Conservation (phyloP, 2,888 invertebrate species). For the Agrypnus murinus region DNA sequence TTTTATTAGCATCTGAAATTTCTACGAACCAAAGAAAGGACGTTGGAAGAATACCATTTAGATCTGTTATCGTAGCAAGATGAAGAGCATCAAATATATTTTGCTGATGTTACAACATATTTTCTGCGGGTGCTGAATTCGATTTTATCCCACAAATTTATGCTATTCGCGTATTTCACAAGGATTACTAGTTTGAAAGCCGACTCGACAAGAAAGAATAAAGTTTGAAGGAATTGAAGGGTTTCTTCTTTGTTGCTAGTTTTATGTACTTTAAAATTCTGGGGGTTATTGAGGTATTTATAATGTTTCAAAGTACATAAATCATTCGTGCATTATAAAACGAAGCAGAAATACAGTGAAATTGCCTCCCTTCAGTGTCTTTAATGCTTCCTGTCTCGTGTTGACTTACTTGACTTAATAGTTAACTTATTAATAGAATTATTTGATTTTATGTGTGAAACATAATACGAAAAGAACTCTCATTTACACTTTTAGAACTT, state of each 20-base stretch:
- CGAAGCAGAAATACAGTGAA: neutral
- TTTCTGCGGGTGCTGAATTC: slow-evolving; percentile 60
- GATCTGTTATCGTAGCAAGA: slow-evolving; percentile 57
- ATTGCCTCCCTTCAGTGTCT: neutral
- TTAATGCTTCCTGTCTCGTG: neutral
- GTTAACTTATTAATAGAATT: neutral
- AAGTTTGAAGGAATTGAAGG: slow-evolving; percentile 51
- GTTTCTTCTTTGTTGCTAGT: slow-evolving; percentile 48
- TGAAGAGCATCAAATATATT: slow-evolving; percentile 59
- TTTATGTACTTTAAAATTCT: slow-evolving; percentile 50
- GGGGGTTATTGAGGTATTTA: slow-evolving; percentile 38
- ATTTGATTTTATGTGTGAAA: too few species aligned
- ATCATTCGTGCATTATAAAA: slow-evolving; percentile 33
- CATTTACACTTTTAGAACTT: too few species aligned
- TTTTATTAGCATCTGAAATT: slow-evolving; percentile 56
- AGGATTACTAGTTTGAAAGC: slow-evolving; percentile 58
- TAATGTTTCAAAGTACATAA: slow-evolving; percentile 35
- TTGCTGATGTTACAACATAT: slow-evolving; percentile 60
- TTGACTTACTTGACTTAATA: neutral
- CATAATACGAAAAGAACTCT: too few species aligned
- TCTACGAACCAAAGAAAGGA: slow-evolving; percentile 54
- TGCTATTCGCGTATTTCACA: slow-evolving; percentile 57
- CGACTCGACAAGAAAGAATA: slow-evolving; percentile 50
- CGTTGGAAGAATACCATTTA: slow-evolving; percentile 57
- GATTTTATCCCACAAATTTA: slow-evolving; percentile 59